Conservation (phyloP, 2,888 invertebrate species). For the Selenia dentaria region DNA sequence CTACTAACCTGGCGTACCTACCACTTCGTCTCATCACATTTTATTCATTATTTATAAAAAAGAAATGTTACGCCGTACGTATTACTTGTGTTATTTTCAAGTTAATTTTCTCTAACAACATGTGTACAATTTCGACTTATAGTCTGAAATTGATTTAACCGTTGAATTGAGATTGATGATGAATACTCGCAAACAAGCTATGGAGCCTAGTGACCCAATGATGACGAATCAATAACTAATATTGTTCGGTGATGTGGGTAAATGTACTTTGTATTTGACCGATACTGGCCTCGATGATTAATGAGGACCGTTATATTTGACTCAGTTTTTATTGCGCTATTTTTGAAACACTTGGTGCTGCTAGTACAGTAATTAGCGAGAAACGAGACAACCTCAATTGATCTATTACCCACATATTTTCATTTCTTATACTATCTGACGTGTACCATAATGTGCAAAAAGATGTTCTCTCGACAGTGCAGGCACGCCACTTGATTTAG, state of each 20-base stretch:
- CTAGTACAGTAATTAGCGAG: conserved; percentile 51
- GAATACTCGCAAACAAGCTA: conserved; percentile 35
- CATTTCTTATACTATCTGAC: conserved; percentile 21
- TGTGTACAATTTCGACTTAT: no score
- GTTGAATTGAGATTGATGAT: conserved; percentile 15
- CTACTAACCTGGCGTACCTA: no score
- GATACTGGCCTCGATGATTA: conserved; percentile 79
- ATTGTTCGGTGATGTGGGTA: conserved; percentile 55
- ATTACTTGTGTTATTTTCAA: no score
- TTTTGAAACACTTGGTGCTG: conserved; percentile 59
- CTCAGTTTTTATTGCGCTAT: conserved; percentile 74
- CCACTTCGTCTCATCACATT: no score
- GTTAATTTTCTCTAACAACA: no score
- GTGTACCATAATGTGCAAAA: conserved; percentile 25
- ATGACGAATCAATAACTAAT: conserved; percentile 69
- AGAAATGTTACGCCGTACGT: no score
- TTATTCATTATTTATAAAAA: no score
- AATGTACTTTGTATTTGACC: conserved; percentile 62
- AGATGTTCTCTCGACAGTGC: conserved; percentile 28
- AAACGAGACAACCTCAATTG: conserved; percentile 36
- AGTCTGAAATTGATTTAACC: conserved; percentile 26
- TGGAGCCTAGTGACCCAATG: conserved; percentile 30
- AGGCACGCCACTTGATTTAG: conserved; percentile 36
- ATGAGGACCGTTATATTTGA: conserved; percentile 77
- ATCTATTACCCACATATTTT: conserved; percentile 20